phyloP scores from a whole-genome alignment of 2,797 vertebrate species.

The Glossophaga mutica region DNA sequence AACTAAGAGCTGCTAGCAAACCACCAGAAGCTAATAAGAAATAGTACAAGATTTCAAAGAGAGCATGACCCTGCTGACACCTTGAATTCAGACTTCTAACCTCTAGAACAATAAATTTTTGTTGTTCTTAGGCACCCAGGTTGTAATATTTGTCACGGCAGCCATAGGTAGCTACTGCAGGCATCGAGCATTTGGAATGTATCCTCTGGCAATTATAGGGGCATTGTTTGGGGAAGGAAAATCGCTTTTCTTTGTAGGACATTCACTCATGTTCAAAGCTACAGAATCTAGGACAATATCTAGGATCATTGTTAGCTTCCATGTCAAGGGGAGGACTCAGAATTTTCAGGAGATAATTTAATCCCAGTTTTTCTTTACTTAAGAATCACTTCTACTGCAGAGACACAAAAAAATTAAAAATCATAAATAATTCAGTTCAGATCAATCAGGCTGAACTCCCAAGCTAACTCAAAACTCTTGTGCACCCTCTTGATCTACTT shows the following conservation, averaged over 20 bases:
- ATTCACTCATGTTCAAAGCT: background rate
- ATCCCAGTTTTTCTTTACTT: background rate
- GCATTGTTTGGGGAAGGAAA: background rate
- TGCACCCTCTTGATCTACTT: background rate
- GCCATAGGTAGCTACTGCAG: background rate
- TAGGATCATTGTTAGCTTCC: background rate
- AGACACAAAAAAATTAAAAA: background rate
- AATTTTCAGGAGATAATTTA: constrained; percentile 9
- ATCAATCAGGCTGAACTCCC: background rate
- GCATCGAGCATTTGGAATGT: background rate
- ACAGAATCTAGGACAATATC: background rate
- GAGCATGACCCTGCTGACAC: background rate
- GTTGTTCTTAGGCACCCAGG: background rate
- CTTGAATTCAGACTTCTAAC: background rate
- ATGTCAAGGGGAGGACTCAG: background rate
- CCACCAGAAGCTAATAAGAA: background rate
- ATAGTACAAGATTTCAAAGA: background rate
- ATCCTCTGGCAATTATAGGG: background rate
- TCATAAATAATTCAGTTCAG: background rate
- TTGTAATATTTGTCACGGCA: background rate
- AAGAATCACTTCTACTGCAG: background rate
- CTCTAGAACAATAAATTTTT: background rate
- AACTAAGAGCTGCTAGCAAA: background rate
- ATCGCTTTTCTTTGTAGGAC: background rate
- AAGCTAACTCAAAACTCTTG: background rate